Evolutionary conservation across 1,140 invertebrate species (phyloP), one percentile per base, ranked within the genome.

Genomic region (Temnothorax curvispinosus): DNA sequence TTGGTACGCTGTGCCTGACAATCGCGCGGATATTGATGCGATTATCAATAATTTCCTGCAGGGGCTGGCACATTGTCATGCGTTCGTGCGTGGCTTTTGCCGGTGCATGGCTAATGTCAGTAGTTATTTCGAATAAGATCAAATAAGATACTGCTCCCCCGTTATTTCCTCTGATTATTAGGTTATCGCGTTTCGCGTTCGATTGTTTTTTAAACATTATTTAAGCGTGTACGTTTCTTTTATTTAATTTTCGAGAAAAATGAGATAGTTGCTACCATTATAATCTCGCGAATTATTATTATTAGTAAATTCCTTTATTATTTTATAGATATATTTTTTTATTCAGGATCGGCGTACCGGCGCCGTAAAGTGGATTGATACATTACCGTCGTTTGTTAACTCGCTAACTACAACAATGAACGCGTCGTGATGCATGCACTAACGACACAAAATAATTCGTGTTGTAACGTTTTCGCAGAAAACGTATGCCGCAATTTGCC

Each of bases 1-100:
- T 94, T 90, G 86, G 87, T 76, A 78, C 86, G 44, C 88, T 82
- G 90, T 77, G 89, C 72, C 92, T 92, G 93, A 94, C 92, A 92
- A 94, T 94, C 90, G 87, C 92, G 87, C 90, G 92, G 88, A 94
- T 94, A 94, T 95, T 94, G 93, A 95, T 93, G 92, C 89, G 92
- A 94, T 94, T 94, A 94, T 94, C 93, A 94, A 94, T 95, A 94
- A 94, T 93, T 94, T 91, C 91, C 90, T 60, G 85, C 80, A 86
- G 91, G 82, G 88, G 69, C 35, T 41, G 64, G 35, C 78, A 77
- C 87, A 67, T 87, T 71, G 76, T 18, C 88, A 11, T 52, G 44
- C 60, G 75, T 89, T 71, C 38, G 47, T 56, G 60, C 44, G 44
- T 52, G 74, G 88, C 76, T 65, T 90, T 78, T 21, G 35, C 11